These are phyloP conservation scores for Phoenicopterus ruber DNA, from an alignment of 2,113 vertebrate species.

Conservation along the genomic window DNA sequence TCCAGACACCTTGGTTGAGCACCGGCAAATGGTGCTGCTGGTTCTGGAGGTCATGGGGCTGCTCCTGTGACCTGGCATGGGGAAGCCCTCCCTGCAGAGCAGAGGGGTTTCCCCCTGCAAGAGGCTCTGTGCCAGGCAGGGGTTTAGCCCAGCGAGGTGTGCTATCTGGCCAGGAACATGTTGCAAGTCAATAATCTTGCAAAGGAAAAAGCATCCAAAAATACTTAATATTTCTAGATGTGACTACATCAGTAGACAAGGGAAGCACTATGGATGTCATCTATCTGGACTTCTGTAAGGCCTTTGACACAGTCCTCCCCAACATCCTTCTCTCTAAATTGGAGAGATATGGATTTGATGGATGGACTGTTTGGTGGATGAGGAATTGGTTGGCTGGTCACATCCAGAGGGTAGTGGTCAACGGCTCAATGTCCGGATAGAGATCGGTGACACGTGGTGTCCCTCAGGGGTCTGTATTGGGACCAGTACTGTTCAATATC, in stretches of 20 bases:
- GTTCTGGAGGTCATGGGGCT: background rate
- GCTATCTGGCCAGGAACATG: background rate
- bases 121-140: background rate
- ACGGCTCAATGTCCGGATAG: background rate
- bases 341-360: background rate
- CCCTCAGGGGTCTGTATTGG: background rate
- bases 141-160: background rate
- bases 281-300: background rate
- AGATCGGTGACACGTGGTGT: background rate
- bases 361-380: background rate
- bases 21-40: background rate
- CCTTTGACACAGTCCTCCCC: background rate
- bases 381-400: background rate
- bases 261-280: background rate
- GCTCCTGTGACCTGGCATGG: background rate
- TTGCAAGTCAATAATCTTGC: background rate
- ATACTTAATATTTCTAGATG: background rate
- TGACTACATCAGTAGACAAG: background rate
- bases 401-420: background rate
- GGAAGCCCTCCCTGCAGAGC: background rate
- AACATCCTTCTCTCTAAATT: background rate
- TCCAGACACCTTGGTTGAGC: background rate
- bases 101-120: background rate
- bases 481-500: background rate
- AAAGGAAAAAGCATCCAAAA: background rate